Evolutionary conservation across 1,140 invertebrate genomes (phyloP).

Genomic region (Pseudomyrmex cubaensis): DNA sequence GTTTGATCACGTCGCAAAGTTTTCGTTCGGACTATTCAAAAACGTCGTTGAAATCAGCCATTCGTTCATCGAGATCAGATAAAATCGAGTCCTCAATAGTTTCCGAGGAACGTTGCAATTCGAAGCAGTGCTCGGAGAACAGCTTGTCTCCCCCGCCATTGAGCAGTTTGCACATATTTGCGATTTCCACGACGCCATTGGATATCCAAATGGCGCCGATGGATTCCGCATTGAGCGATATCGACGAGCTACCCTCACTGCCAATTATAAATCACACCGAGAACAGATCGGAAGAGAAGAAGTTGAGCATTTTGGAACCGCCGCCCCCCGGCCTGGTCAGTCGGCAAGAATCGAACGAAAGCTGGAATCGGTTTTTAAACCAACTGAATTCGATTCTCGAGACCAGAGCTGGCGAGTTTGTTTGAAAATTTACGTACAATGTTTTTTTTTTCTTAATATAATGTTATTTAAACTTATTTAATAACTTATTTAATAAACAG

Average conservation of each 20-base stretch:
- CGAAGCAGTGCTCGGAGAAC: background rate
- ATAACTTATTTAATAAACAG: too few species aligned
- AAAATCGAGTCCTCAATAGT: slow-evolving; percentile 67
- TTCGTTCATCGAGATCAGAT: slow-evolving; percentile 62
- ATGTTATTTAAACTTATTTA: too few species aligned
- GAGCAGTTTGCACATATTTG: slow-evolving; percentile 82
- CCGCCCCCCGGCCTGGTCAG: slow-evolving; percentile 81
- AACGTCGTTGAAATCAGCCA: background rate
- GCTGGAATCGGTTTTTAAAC: slow-evolving; percentile 82
- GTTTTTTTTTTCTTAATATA: too few species aligned
- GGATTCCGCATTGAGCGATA: slow-evolving; percentile 70
- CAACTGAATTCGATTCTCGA: slow-evolving; percentile 84
- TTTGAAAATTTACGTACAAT: slow-evolving; percentile 64
- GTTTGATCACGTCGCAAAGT: slow-evolving; percentile 66
- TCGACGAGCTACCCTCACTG: slow-evolving; percentile 78
- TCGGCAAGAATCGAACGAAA: slow-evolving; percentile 82
- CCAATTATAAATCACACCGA: slow-evolving; percentile 74
- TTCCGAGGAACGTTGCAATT: slow-evolving; percentile 40
- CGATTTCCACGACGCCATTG: slow-evolving; percentile 80
- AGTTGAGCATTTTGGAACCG: slow-evolving; percentile 82
- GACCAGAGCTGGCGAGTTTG: slow-evolving; percentile 81
- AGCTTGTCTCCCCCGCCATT: slow-evolving; percentile 75
- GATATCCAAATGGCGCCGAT: slow-evolving; percentile 74
- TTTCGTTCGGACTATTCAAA: slow-evolving; percentile 21
- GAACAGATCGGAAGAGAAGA: slow-evolving; percentile 71